Conservation (phyloP, 92 coral and sea anemone genomes). For the Zoanthus sociatus region DNA sequence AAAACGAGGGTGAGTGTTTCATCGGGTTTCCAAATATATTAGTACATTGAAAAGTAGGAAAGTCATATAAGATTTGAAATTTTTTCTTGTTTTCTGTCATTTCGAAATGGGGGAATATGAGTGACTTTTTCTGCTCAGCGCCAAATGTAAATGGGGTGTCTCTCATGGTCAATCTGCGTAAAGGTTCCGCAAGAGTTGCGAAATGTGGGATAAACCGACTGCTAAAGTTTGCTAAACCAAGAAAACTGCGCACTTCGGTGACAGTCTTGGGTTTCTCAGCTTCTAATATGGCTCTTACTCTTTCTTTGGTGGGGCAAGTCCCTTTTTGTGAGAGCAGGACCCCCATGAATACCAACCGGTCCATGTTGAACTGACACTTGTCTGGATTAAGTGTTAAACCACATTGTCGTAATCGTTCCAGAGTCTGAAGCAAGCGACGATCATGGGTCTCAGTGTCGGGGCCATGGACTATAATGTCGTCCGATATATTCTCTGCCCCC, state of each 20-base stretch:
- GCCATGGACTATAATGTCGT: background rate
- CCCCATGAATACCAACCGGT: constrained; percentile 49
- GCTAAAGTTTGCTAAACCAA: constrained; percentile 34
- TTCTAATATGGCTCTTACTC: constrained; percentile 23
- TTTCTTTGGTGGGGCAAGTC: constrained; percentile 46
- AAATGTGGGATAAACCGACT: constrained; percentile 22
- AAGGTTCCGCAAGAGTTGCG: constrained; percentile 6
- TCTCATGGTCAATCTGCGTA: constrained; percentile 18
- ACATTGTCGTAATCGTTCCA: background rate
- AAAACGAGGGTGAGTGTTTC: no score
- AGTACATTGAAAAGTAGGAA: no score
- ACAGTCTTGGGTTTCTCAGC: background rate
- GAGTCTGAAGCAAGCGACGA: background rate
- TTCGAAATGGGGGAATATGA: background rate
- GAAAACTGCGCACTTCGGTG: constrained; percentile 32
- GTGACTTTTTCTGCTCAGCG: constrained; percentile 31
- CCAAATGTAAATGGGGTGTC: constrained; percentile 37
- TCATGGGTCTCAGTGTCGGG: background rate
- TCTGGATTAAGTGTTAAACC: constrained; percentile 25
- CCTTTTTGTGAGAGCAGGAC: constrained; percentile 32
- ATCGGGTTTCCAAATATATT: no score
- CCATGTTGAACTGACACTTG: constrained; percentile 37
- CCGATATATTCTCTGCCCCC: background rate
- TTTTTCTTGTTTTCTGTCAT: no score
- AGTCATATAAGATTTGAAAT: no score